phyloP scores from a whole-genome alignment of 2,113 vertebrate species.

The Nymphicus hollandicus region DNA sequence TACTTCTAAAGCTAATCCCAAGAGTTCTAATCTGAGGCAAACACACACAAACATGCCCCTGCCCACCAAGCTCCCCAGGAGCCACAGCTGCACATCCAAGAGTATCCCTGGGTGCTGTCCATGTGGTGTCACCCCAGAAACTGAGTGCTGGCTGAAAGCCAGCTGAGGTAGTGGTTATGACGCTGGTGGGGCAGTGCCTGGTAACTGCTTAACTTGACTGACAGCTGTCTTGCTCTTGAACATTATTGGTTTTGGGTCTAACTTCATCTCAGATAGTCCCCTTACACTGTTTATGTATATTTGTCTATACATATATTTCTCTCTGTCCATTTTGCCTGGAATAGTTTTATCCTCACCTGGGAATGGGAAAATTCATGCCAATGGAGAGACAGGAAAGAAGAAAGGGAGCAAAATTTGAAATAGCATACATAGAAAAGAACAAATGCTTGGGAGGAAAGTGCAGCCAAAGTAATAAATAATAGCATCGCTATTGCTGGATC shows the following conservation, averaged over 20 bases:
- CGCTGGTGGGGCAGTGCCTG: neutral
- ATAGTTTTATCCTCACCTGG: neutral
- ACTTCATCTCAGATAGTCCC: neutral
- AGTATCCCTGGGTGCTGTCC: neutral
- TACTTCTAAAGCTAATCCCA: accelerated
- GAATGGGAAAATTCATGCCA: neutral
- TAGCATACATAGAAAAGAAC: neutral
- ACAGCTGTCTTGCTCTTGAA: neutral
- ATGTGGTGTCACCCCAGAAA: neutral
- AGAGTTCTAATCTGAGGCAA: neutral
- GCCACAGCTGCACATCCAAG: neutral
- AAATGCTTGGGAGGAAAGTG: neutral
- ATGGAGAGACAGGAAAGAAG: neutral
- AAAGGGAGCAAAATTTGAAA: neutral
- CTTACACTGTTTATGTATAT: neutral
- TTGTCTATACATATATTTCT: neutral
- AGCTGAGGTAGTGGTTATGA: neutral
- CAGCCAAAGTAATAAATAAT: neutral
- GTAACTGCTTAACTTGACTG: neutral
- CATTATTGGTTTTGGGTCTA: neutral
- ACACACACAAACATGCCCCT: neutral
- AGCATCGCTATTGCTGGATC: neutral
- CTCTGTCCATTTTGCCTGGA: neutral
- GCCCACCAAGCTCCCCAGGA: neutral
- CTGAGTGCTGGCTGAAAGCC: neutral